These are phyloP conservation scores for Archocentrus centrarchus DNA, from an alignment of 2,113 vertebrate species.

Conservation along the genomic window DNA sequence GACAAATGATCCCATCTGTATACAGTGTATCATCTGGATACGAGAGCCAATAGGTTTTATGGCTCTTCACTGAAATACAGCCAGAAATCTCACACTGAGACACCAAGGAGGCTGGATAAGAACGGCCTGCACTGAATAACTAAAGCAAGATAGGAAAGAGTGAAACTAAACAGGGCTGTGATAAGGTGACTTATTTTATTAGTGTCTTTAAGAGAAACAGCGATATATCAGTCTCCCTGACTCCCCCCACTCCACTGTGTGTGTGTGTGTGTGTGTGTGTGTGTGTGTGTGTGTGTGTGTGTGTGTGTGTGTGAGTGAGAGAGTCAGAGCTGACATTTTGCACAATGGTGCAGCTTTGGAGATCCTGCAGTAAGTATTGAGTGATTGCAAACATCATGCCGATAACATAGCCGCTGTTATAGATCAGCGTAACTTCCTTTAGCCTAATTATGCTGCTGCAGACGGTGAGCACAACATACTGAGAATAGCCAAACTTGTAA, in stretches of 20 bases:
- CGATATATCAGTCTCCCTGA: slow-evolving; percentile 18
- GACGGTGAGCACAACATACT: slow-evolving; percentile 5
- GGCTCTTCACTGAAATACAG: slow-evolving; percentile 46
- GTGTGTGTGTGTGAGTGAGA: neutral
- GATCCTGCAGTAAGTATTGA: slow-evolving; percentile 48
- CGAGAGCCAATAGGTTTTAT: slow-evolving; percentile 50
- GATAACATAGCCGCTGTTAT: slow-evolving; percentile 47
- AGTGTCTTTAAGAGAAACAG: slow-evolving; percentile 43
- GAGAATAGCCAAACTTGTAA: neutral
- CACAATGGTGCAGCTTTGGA: slow-evolving; percentile 43
- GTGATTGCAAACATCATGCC: slow-evolving; percentile 26
- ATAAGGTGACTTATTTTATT: slow-evolving; percentile 54
- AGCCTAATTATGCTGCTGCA: slow-evolving; percentile 51
- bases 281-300: neutral
- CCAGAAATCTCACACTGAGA: slow-evolving; percentile 53
- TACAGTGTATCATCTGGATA: slow-evolving; percentile 52
- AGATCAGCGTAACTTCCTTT: slow-evolving; percentile 52
- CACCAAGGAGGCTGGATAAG: slow-evolving; percentile 39
- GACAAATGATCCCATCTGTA: slow-evolving; percentile 74
- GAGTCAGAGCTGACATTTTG: slow-evolving; percentile 39
- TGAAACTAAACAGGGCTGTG: slow-evolving; percentile 16
- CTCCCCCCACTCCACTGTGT: neutral
- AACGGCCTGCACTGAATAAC: slow-evolving; percentile 35
- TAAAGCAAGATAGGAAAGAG: slow-evolving; percentile 22
- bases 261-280: neutral